These are phyloP conservation scores for Genyomyrus donnyi DNA, from an alignment of 2,113 vertebrate species.

Conservation along the genomic window DNA sequence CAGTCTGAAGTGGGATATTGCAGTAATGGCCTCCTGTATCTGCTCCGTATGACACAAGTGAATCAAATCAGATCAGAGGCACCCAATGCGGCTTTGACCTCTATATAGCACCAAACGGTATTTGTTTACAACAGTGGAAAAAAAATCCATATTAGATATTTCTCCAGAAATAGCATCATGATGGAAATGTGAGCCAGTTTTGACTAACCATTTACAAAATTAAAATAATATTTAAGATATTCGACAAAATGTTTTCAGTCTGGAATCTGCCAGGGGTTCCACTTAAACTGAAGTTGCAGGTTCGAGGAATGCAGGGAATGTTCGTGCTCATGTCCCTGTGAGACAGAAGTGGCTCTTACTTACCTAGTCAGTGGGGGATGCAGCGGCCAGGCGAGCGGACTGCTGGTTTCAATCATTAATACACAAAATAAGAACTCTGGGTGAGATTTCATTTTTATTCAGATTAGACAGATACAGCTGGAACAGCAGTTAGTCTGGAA, in stretches of 20 bases:
- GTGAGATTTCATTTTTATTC: constrained; percentile 61
- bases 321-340: neutral
- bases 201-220: neutral
- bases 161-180: neutral
- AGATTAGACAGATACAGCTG: constrained; percentile 66
- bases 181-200: neutral
- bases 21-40: neutral
- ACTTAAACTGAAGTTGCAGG: neutral
- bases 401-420: neutral
- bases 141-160: neutral
- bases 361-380: neutral
- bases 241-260: neutral
- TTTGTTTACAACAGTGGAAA: neutral
- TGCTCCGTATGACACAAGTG: neutral
- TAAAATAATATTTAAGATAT: neutral
- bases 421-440: neutral
- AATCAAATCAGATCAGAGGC: neutral
- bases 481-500: constrained; percentile 72
- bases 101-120: neutral
- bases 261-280: neutral
- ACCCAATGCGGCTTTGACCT: neutral
- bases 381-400: neutral
- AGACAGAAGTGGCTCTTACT: neutral
- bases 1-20: neutral
- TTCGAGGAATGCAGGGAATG: neutral